Conservation (phyloP, 1,140 invertebrate genomes). For the Drosophila sucinea region DNA sequence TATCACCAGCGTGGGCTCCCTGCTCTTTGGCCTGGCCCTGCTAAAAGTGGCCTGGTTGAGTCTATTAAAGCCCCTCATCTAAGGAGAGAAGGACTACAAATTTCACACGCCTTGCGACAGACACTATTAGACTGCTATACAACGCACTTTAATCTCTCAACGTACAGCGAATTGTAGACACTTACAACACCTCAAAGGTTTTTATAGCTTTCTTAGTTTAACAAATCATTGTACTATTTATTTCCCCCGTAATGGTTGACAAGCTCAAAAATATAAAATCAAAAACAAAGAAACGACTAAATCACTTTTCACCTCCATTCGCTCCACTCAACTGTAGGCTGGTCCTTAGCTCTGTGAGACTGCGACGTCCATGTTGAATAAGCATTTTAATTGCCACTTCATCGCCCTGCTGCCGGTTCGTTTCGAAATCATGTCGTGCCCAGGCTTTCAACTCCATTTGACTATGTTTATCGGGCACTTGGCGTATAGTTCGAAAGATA, state of each 20-base stretch:
- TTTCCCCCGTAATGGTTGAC: slow-evolving; percentile 53
- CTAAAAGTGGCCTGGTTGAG: slow-evolving; percentile 77
- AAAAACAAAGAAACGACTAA: slow-evolving; percentile 45
- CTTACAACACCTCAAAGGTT: slow-evolving; percentile 65
- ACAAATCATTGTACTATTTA: slow-evolving; percentile 23
- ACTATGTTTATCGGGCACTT: slow-evolving; percentile 87
- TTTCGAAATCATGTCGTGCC: slow-evolving; percentile 88
- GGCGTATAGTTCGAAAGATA: slow-evolving; percentile 87
- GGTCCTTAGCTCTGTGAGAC: slow-evolving; percentile 87
- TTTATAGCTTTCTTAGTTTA: slow-evolving; percentile 56
- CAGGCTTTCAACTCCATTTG: slow-evolving; percentile 87
- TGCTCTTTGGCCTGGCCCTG: slow-evolving; percentile 81
- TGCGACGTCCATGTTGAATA: slow-evolving; percentile 88
- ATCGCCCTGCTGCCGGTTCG: slow-evolving; percentile 87
- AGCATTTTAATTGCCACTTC: slow-evolving; percentile 88
- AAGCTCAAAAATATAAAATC: slow-evolving; percentile 65
- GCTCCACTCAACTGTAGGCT: slow-evolving; percentile 85
- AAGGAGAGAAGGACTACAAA: slow-evolving; percentile 42
- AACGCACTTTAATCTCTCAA: slow-evolving; percentile 34
- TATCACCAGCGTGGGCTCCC: slow-evolving; percentile 85
- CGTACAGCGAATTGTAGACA: slow-evolving; percentile 64
- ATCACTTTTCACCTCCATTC: slow-evolving; percentile 34
- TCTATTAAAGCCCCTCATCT: slow-evolving; percentile 64
- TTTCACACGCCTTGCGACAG: slow-evolving; percentile 32
- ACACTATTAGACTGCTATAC: slow-evolving; percentile 66